These are phyloP conservation scores for Rhadinocentrus ornatus DNA, from an alignment of 2,797 vertebrate genomes.

Conservation along the genomic window DNA sequence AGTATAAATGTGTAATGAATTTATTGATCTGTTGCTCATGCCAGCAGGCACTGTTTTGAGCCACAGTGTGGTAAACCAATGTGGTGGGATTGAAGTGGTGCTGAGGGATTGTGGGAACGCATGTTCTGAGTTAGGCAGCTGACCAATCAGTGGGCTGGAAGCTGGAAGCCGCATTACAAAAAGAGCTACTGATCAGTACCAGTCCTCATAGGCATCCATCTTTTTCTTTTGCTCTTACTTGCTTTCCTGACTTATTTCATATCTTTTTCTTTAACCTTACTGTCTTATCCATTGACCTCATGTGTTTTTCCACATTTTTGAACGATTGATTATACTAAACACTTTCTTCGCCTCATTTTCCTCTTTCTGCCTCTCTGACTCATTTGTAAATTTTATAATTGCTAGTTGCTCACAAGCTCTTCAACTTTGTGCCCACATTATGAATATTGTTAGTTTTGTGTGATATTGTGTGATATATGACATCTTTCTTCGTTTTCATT, in stretches of 20 bases:
- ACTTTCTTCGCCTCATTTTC: neutral
- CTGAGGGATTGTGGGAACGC: constrained; percentile 85
- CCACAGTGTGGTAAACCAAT: constrained; percentile 82
- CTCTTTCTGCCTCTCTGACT: constrained; percentile 3
- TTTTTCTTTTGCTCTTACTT: constrained; percentile 61
- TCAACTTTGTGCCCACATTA: constrained; percentile 4
- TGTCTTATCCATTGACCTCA: constrained; percentile 8
- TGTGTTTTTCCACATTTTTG: neutral
- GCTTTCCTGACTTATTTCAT: constrained; percentile 33
- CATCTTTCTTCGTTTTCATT: neutral
- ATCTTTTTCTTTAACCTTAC: constrained; percentile 39
- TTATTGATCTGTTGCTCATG: constrained; percentile 86
- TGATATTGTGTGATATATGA: neutral
- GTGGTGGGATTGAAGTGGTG: constrained; percentile 85
- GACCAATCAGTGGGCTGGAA: constrained; percentile 79
- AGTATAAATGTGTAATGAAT: constrained; percentile 87
- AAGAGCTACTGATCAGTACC: constrained; percentile 83
- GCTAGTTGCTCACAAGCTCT: constrained; percentile 5
- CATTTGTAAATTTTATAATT: neutral
- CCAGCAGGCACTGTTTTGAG: constrained; percentile 81
- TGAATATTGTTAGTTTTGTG: constrained; percentile 12
- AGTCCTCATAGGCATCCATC: constrained; percentile 73
- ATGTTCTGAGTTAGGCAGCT: constrained; percentile 81
- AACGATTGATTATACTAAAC: neutral
- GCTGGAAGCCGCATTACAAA: constrained; percentile 80